Evolutionary conservation across 2,797 vertebrate species (phyloP).

Genomic region (Taeniopygia guttata): DNA sequence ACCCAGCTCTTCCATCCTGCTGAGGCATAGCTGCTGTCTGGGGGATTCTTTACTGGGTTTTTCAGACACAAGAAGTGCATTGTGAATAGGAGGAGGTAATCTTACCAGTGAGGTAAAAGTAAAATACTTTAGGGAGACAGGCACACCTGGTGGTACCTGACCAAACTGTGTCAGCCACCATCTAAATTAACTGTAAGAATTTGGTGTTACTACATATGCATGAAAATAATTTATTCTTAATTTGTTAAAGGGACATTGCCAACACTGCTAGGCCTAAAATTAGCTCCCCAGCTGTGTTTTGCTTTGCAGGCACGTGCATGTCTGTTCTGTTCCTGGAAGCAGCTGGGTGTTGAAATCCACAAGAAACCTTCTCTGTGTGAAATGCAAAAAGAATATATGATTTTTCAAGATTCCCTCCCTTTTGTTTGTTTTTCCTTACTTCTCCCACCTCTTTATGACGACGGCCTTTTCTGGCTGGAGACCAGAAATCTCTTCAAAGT

Average conservation of each 20-base stretch:
- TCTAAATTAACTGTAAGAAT: not conserved
- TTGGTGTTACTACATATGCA: not conserved
- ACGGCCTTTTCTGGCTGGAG: not conserved
- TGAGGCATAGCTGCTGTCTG: not conserved
- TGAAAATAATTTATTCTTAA: slow-evolving; percentile 4
- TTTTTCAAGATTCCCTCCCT: slow-evolving; percentile 10
- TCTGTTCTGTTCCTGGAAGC: slow-evolving; percentile 65
- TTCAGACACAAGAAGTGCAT: not conserved
- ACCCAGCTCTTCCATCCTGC: not conserved
- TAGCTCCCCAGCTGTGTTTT: slow-evolving; percentile 78
- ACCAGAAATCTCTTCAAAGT: not conserved
- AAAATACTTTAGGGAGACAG: not conserved
- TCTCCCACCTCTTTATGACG: not conserved
- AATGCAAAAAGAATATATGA: not conserved
- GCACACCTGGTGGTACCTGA: not conserved
- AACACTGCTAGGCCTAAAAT: slow-evolving; percentile 71
- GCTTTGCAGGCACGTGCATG: slow-evolving; percentile 71
- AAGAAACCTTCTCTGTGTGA: slow-evolving; percentile 60
- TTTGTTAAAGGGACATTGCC: slow-evolving; percentile 60
- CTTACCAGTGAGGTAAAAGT: not conserved
- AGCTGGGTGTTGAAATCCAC: slow-evolving; percentile 63
- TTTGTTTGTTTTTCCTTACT: not conserved
- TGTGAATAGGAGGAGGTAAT: not conserved
- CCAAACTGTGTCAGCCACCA: not conserved
- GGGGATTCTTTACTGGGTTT: not conserved